Percentiles rank a stretch among this genome's conserved stretches.
Conservation (phyloP, 2,888 invertebrate genomes). For the Ypsolopha scabrella region DNA sequence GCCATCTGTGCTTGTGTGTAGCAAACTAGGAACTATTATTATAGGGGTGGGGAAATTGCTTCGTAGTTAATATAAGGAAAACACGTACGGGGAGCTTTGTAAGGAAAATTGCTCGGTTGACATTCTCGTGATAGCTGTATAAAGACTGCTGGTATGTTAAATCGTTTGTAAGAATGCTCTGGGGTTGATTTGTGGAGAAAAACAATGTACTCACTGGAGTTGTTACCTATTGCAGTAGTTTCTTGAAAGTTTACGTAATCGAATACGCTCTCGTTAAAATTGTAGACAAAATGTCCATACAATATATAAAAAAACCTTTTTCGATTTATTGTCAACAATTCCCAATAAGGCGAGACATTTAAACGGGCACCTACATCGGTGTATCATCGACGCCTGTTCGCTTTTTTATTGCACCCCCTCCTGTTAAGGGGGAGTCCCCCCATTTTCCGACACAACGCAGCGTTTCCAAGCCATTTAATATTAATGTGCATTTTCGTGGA, state of each 20-base stretch:
- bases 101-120: conserved; percentile 60
- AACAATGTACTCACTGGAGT: too few species aligned
- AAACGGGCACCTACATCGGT: conserved; percentile 12
- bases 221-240: too few species aligned
- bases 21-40: conserved; percentile 33
- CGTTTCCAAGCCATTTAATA: conserved; percentile 73
- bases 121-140: conserved; percentile 43
- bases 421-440: conserved; percentile 17
- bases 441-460: conserved; percentile 49
- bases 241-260: too few species aligned
- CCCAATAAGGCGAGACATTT: conserved; percentile 2
- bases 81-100: conserved; percentile 58
- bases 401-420: conserved; percentile 51
- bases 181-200: too few species aligned
- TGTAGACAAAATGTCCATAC: too few species aligned
- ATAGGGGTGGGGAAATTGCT: conserved; percentile 47
- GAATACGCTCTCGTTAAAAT: too few species aligned
- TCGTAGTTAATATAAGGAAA: conserved; percentile 65
- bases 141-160: conserved; percentile 30
- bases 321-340: too few species aligned
- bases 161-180: conserved; percentile 31
- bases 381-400: conserved; percentile 55
- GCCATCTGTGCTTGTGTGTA: conserved; percentile 66
- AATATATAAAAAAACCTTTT: too few species aligned
- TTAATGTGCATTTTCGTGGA: conserved; percentile 72